These are phyloP conservation scores for Sisyra nigra DNA, from an alignment of 2,888 invertebrate genomes.

Conservation along the genomic window DNA sequence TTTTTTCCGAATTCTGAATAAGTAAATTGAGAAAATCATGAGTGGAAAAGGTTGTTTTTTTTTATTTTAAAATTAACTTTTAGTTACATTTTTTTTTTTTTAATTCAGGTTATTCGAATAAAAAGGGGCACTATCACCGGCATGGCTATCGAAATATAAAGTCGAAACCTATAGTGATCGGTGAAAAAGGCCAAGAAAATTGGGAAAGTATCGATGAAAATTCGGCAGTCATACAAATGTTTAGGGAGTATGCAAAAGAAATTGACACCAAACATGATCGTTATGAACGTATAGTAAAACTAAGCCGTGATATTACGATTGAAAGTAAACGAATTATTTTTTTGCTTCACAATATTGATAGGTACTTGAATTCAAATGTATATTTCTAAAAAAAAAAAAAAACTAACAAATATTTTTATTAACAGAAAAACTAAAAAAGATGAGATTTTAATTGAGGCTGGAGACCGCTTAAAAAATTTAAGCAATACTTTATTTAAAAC, in stretches of 20 bases:
- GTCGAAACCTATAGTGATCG: constrained; percentile 19
- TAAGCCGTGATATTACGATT: constrained; percentile 70
- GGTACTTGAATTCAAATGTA: constrained; percentile 3
- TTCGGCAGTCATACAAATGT: constrained; percentile 40
- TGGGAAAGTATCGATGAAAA: constrained; percentile 29
- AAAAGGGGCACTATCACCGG: too few relatives aligned
- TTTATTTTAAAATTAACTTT: too few relatives aligned
- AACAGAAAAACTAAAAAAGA: constrained; percentile 36
- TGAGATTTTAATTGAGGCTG: constrained; percentile 42
- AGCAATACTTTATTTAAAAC: constrained; percentile 38
- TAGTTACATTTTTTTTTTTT: too few relatives aligned
- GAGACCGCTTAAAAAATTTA: constrained; percentile 46
- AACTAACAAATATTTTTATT: constrained; percentile 5
- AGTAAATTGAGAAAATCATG: too few relatives aligned
- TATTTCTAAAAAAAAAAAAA: not conserved
- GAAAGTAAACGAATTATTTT: constrained; percentile 85
- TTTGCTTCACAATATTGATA: constrained; percentile 55
- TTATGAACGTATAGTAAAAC: constrained; percentile 66
- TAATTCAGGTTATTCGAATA: too few relatives aligned
- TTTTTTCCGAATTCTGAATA: too few relatives aligned
- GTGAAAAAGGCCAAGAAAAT: constrained; percentile 28
- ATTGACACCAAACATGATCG: constrained; percentile 69
- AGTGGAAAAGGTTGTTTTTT: too few relatives aligned
- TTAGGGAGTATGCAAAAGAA: constrained; percentile 43
- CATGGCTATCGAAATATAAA: constrained; percentile 10